Evolutionary conservation across 2,888 invertebrate genomes (phyloP), one percentile per base, ranked within the genome.

Genomic region (Drosophila rubida): DNA sequence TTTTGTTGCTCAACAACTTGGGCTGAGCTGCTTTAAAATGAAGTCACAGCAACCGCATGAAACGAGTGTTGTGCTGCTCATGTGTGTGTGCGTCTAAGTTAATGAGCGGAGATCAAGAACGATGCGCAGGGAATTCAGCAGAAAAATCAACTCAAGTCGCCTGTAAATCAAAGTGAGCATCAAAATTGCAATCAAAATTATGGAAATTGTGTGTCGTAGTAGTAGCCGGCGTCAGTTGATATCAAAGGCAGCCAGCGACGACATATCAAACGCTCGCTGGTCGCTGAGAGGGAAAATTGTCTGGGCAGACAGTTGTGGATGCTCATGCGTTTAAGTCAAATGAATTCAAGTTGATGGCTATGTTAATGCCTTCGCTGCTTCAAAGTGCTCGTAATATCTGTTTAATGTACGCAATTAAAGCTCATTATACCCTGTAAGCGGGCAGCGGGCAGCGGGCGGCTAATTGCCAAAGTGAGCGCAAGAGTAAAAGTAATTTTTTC

Each of bases 391-490:
- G 4, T 55, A 59, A 55, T 62, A 50, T 42, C 50, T 27, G 13
- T 13, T 37, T 57, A 51, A 62, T 68, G 48, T 32, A 32, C 42
- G 35, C 39, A 67, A 57, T 66, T 57, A 57, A 49, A 49, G 27
- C 42, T 42, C n/a, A 45, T 53, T 14, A 41, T 41, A 61, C 46
- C 55, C 55, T 46, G 54, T 46, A 14, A 0, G 35, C 13, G 3
- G 2, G 14, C 6, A 2, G 6, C 13, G n/a, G n/a, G n/a, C n/a
- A n/a, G n/a, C n/a, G n/a, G n/a, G n/a, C n/a, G n/a, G n/a, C n/a
- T n/a, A n/a, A n/a, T n/a, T n/a, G n/a, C n/a, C n/a, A n/a, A n/a
- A n/a, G n/a, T n/a, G n/a, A n/a, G n/a, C n/a, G n/a, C n/a, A n/a
- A n/a, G n/a, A n/a, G n/a, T n/a, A n/a, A n/a, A n/a, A n/a, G n/a